Conservation (phyloP, 1,140 invertebrate genomes). For the Drosophila bocki region DNA sequence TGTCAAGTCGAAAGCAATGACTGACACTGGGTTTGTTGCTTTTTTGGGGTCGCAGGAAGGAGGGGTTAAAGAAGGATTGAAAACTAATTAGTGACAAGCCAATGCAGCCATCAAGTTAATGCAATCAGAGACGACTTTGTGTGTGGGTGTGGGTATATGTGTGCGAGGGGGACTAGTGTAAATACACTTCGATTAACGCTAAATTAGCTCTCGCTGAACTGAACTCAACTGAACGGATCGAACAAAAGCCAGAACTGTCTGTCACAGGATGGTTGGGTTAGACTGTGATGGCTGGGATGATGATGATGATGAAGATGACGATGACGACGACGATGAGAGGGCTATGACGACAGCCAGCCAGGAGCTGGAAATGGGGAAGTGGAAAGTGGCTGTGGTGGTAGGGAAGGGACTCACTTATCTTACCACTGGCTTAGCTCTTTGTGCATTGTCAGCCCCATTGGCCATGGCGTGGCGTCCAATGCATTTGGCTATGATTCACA, state of each 20-base stretch:
- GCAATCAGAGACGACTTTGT: constrained; percentile 11
- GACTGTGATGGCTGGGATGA: constrained; percentile 9
- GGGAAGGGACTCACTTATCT: constrained; percentile 51
- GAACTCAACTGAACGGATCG: constrained; percentile 44
- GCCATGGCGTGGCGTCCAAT: constrained; percentile 50
- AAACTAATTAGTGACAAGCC: constrained; percentile 67
- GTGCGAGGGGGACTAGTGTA: constrained; percentile 27
- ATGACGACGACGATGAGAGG: constrained; percentile 12
- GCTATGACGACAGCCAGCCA: constrained; percentile 38
- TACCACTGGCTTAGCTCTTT: constrained; percentile 32
- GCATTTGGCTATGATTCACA: constrained; percentile 79
- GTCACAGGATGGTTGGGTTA: constrained; percentile 14
- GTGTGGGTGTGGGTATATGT: not conserved
- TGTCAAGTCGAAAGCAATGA: constrained; percentile 29
- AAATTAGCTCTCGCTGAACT: constrained; percentile 61
- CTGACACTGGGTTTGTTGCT: constrained; percentile 13
- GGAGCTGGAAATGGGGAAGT: not conserved
- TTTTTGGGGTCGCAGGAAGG: constrained; percentile 4
- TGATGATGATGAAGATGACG: constrained; percentile 10
- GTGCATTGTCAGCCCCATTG: constrained; percentile 64
- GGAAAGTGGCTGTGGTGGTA: not conserved
- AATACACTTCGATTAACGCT: constrained; percentile 72
- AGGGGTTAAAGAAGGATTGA: constrained; percentile 26
- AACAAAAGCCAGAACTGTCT: constrained; percentile 51
- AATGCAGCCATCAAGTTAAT: constrained; percentile 44